Evolutionary conservation across 1,140 invertebrate genomes (phyloP).

Genomic region (Drosophila aff.): DNA sequence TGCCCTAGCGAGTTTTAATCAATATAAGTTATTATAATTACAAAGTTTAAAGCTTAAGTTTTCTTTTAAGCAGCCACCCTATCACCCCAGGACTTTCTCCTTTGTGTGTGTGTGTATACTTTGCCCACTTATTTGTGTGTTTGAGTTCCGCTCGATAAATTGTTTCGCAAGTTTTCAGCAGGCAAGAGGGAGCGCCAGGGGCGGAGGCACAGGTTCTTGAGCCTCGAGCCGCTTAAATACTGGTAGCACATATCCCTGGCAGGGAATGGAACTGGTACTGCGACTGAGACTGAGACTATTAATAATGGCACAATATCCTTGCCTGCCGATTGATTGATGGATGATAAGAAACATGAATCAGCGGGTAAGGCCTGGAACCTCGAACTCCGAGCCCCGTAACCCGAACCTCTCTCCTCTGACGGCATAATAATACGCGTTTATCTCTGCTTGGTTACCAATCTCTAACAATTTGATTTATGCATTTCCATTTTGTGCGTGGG

Average conservation of each 20-base stretch:
- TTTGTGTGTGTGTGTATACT: slow-evolving; percentile 14
- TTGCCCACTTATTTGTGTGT: slow-evolving; percentile 37
- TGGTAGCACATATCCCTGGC: slow-evolving; percentile 28
- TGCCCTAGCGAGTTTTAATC: not conserved
- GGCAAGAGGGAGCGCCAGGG: not conserved
- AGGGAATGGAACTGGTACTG: slow-evolving; percentile 21
- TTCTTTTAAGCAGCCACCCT: slow-evolving; percentile 7
- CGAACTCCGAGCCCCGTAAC: not conserved
- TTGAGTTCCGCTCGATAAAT: slow-evolving; percentile 65
- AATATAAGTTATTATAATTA: not conserved
- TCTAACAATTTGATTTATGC: slow-evolving; percentile 78
- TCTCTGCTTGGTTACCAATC: slow-evolving; percentile 77
- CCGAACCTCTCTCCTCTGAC: slow-evolving; percentile 21
- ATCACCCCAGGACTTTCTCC: slow-evolving; percentile 7
- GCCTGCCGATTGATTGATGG: slow-evolving; percentile 74
- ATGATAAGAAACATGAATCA: slow-evolving; percentile 69
- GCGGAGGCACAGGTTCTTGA: not conserved
- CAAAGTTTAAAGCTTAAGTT: not conserved
- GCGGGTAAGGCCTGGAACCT: slow-evolving; percentile 23
- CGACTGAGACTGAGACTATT: slow-evolving; percentile 51
- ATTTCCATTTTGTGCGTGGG: slow-evolving; percentile 72
- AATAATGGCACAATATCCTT: slow-evolving; percentile 58
- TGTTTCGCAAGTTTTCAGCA: slow-evolving; percentile 51
- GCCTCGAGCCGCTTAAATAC: slow-evolving; percentile 30
- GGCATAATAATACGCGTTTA: slow-evolving; percentile 81